A percentile compares a stretch with the other conserved stretches of the same genome.
phyloP scores from a whole-genome alignment of 2,797 vertebrate genomes.

The Chromis chromis region DNA sequence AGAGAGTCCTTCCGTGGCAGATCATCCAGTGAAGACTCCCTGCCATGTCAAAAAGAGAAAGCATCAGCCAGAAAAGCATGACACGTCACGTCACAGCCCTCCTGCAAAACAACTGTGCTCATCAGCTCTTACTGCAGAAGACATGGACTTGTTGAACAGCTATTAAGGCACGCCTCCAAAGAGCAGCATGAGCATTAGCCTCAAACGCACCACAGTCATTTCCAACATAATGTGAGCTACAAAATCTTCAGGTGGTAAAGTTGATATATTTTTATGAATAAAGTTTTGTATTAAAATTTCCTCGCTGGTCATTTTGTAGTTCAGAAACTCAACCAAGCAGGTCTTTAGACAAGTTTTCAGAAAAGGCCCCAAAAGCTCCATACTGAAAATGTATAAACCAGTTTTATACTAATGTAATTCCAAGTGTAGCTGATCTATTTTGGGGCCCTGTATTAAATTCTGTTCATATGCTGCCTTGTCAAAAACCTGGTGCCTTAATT shows the following conservation, averaged over 20 bases:
- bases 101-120: constrained; percentile 83
- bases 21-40: constrained; percentile 36
- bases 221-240: background rate
- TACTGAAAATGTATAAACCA: background rate
- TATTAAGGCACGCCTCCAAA: constrained; percentile 82
- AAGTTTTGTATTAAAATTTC: constrained; percentile 47
- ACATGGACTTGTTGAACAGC: constrained; percentile 91
- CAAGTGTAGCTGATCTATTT: background rate
- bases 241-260: background rate
- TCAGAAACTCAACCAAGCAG: background rate
- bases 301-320: background rate
- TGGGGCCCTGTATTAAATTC: background rate
- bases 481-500: background rate
- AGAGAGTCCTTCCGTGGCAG: constrained; percentile 26
- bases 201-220: background rate
- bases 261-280: constrained; percentile 62
- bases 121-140: constrained; percentile 84
- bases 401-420: background rate
- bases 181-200: background rate
- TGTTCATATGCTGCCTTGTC: background rate
- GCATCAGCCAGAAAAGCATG: constrained; percentile 70
- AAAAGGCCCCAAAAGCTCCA: background rate
- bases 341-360: background rate
- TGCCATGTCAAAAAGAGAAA: constrained; percentile 83
- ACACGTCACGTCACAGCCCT: constrained; percentile 58